These are phyloP conservation scores for Porites divaricata DNA, from an alignment of 92 coral and sea anemone genomes.

Conservation along the genomic window DNA sequence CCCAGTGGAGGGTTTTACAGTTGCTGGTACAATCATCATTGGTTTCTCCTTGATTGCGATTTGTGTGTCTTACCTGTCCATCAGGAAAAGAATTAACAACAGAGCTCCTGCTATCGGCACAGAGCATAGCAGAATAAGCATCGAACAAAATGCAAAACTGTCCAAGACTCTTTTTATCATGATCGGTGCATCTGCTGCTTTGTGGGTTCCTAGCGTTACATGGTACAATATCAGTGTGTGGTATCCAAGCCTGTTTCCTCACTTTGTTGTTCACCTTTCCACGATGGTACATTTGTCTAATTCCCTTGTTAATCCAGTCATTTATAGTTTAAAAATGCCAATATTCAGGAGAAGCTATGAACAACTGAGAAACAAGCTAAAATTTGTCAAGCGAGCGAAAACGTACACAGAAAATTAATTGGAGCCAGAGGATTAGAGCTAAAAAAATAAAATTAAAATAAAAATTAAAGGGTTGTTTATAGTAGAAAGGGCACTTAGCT, in stretches of 20 bases:
- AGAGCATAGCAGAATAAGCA: neutral
- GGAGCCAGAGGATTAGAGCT: neutral
- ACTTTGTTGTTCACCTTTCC: neutral
- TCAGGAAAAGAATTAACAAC: neutral
- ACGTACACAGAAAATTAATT: neutral
- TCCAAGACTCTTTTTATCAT: neutral
- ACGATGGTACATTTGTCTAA: neutral
- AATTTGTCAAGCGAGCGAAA: neutral
- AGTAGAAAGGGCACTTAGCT: no score
- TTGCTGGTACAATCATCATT: neutral
- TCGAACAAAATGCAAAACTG: neutral
- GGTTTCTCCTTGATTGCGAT: neutral
- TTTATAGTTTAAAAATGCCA: constrained; percentile 6
- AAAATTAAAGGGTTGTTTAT: no score
- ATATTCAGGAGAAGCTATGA: neutral
- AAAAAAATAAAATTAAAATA: no score
- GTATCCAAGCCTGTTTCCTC: neutral
- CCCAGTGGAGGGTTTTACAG: neutral
- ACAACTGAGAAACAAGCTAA: neutral
- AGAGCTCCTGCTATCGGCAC: neutral
- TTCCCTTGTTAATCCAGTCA: constrained; percentile 14
- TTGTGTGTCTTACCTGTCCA: constrained; percentile 4
- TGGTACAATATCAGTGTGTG: neutral
- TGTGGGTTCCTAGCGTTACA: neutral
- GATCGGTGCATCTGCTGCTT: neutral